phyloP scores from a whole-genome alignment of 64 coral and sea anemone genomes.

The Hydrozoanthus tunicans region DNA sequence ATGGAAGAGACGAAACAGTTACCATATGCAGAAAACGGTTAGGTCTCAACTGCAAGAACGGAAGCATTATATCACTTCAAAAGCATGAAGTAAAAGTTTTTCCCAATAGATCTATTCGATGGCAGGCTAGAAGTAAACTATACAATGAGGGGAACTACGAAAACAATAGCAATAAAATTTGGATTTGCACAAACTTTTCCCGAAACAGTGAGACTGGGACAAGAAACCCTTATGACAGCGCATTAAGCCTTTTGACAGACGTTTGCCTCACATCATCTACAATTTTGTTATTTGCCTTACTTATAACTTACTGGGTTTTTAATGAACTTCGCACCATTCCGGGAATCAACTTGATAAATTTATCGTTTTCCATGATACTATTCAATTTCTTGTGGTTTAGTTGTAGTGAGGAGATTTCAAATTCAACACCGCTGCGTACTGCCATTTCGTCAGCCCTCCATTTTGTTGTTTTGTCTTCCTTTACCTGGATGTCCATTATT shows the following conservation, averaged over 20 bases:
- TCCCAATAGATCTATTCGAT: background rate
- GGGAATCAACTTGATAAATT: conserved; percentile 43
- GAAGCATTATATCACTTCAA: background rate
- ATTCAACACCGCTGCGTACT: background rate
- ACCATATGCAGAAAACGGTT: conserved; percentile 21
- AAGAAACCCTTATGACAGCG: background rate
- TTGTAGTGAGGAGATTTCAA: background rate
- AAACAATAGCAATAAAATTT: conserved; percentile 1
- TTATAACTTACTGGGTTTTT: conserved; percentile 46
- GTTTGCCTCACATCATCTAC: too few species aligned
- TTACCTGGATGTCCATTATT: too few species aligned
- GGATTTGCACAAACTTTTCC: conserved; percentile 48
- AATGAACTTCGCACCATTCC: conserved; percentile 42
- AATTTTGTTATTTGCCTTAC: background rate
- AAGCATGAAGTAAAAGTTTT: background rate
- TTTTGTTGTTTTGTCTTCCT: background rate
- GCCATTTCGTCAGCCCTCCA: conserved; percentile 57
- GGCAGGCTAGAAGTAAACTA: background rate
- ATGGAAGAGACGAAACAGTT: background rate
- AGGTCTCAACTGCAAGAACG: background rate
- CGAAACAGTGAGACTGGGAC: background rate
- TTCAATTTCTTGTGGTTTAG: conserved; percentile 17
- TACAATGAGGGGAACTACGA: conserved; percentile 24
- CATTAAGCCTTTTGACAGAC: too few species aligned
- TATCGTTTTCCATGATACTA: conserved; percentile 18